These are phyloP conservation scores for Pangasius larnaudii DNA, from an alignment of 2,797 vertebrate genomes.

Conservation along the genomic window DNA sequence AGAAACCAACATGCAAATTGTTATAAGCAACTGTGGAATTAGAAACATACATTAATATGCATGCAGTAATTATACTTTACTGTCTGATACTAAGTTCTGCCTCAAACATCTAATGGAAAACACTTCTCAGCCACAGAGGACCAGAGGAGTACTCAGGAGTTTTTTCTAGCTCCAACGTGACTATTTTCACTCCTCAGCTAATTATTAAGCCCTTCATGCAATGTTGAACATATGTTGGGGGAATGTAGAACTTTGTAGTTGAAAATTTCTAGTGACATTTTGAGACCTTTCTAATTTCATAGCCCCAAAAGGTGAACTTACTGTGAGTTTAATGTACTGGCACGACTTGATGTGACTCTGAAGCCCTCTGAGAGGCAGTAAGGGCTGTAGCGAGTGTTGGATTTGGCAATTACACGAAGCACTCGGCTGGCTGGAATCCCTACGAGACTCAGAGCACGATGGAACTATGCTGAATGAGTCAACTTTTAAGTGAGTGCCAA, in stretches of 20 bases:
- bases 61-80: neutral
- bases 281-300: neutral
- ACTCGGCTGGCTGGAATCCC: slow-evolving; percentile 40
- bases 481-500: slow-evolving; percentile 45
- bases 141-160: neutral
- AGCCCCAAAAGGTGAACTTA: slow-evolving; percentile 8
- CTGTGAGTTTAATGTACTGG: slow-evolving; percentile 35
- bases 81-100: neutral
- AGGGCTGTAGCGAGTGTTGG: slow-evolving; percentile 34
- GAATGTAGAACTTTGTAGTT: neutral
- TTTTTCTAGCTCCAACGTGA: neutral
- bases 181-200: neutral
- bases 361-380: slow-evolving; percentile 24
- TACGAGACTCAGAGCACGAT: slow-evolving; percentile 19
- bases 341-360: slow-evolving; percentile 5
- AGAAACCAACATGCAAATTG: neutral
- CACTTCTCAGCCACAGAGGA: neutral
- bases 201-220: neutral
- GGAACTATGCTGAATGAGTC: slow-evolving; percentile 42
- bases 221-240: neutral
- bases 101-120: neutral
- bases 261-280: slow-evolving; percentile 15
- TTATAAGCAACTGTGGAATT: neutral
- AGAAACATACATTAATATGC: neutral
- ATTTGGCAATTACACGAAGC: slow-evolving; percentile 40